A percentile compares a stretch with the other conserved stretches of the same genome.
phyloP scores from a whole-genome alignment of 1,140 invertebrate genomes.

The Magallana angulata region DNA sequence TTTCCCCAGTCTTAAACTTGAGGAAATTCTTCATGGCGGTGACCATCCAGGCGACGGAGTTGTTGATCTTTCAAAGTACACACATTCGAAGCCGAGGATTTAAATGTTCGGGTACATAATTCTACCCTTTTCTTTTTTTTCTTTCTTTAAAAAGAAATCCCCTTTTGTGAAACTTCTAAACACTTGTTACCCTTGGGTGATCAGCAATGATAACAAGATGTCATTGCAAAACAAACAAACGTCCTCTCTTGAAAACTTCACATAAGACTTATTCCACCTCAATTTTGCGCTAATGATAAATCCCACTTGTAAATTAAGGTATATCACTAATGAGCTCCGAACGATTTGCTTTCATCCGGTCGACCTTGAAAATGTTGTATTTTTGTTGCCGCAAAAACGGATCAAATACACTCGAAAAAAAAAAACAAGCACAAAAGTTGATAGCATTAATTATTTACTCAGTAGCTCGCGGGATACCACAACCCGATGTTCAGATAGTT shows the following conservation, averaged over 20 bases:
- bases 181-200: not conserved
- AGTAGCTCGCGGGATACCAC: constrained; percentile 8
- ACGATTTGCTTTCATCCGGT: not conserved
- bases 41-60: constrained; percentile 15
- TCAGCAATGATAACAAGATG: not conserved
- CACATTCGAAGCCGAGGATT: not conserved
- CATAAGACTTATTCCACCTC: too few relatives aligned
- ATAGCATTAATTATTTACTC: constrained; percentile 31
- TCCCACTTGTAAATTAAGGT: too few relatives aligned
- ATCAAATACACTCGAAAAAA: not conserved
- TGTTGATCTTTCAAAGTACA: not conserved
- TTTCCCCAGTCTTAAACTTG: constrained; percentile 73
- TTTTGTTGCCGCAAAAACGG: not conserved
- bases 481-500: constrained; percentile 8
- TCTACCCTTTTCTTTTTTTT: not conserved
- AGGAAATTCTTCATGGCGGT: constrained; percentile 82
- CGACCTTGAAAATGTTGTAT: not conserved
- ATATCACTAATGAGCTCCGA: too few relatives aligned
- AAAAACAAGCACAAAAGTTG: not conserved
- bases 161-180: not conserved
- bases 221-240: not conserved
- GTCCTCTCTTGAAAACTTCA: not conserved
- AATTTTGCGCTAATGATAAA: too few relatives aligned
- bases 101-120: constrained; percentile 4
- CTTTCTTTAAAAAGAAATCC: constrained; percentile 7